These are phyloP conservation scores for Podabrus alpinus DNA, from an alignment of 2,888 invertebrate genomes.

Conservation along the genomic window DNA sequence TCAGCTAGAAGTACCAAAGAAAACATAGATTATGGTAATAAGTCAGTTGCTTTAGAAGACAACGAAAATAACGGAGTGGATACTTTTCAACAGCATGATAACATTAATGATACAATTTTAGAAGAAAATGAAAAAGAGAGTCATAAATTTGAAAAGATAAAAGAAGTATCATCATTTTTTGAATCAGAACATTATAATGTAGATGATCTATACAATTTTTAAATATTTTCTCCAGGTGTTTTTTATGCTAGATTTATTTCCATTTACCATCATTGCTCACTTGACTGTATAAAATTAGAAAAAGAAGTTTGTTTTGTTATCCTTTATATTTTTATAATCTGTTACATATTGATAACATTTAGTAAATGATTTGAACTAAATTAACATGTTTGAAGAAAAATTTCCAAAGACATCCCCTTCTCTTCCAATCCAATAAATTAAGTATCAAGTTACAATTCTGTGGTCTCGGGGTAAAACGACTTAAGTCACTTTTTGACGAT, in stretches of 20 bases:
- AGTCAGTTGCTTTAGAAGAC: background rate
- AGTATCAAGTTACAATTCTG: too few relatives aligned
- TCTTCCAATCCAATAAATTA: too few relatives aligned
- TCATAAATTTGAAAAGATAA: background rate
- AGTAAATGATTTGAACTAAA: too few relatives aligned
- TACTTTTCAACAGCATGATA: background rate
- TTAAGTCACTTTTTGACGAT: too few relatives aligned
- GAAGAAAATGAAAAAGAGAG: background rate
- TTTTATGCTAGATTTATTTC: too few relatives aligned
- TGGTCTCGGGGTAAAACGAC: too few relatives aligned
- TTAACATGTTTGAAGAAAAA: too few relatives aligned
- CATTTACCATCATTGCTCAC: background rate
- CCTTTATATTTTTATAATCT: too few relatives aligned
- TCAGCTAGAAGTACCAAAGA: background rate
- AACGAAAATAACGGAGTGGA: background rate
- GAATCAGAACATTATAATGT: background rate
- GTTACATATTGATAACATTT: too few relatives aligned
- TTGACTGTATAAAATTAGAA: background rate
- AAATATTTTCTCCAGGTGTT: background rate
- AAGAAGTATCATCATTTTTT: background rate
- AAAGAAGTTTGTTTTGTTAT: too few relatives aligned
- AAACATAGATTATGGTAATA: background rate
- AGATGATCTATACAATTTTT: background rate
- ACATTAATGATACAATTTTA: background rate
- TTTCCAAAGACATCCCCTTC: too few relatives aligned